Evolutionary conservation across 2,888 invertebrate genomes (phyloP).

Genomic region (Lepidocyrtinus sp.): DNA sequence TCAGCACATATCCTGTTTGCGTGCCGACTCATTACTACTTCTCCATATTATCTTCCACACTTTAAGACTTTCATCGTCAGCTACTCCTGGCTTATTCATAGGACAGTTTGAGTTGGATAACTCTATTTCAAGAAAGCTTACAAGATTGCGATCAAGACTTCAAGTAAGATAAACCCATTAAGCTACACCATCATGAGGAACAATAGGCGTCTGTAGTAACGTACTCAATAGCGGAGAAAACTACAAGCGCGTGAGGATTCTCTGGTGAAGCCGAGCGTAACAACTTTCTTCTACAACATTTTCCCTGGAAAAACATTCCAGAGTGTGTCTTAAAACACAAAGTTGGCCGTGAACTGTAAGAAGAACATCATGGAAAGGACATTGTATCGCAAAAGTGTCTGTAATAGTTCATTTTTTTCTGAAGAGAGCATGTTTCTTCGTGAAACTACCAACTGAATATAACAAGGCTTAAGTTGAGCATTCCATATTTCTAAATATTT

Average conservation of each 20-base stretch:
- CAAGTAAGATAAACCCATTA: background rate
- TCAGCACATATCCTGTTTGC: slow-evolving; percentile 26
- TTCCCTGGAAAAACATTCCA: too few species aligned
- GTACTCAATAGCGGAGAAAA: background rate
- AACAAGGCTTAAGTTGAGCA: background rate
- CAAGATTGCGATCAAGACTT: background rate
- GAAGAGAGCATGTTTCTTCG: background rate
- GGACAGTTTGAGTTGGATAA: background rate
- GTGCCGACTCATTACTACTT: background rate
- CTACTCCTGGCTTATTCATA: too few species aligned
- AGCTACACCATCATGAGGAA: background rate
- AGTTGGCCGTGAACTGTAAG: background rate
- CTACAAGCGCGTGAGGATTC: background rate
- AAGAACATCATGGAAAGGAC: background rate
- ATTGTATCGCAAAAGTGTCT: background rate
- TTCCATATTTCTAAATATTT: background rate
- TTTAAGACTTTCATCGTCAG: too few species aligned
- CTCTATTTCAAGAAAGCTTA: background rate
- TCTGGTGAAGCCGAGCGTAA: background rate
- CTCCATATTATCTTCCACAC: background rate
- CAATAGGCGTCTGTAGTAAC: too few species aligned
- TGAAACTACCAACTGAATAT: background rate
- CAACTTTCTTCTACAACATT: background rate
- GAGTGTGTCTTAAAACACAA: too few species aligned
- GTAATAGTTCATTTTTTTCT: background rate